Conservation (phyloP, 2,888 invertebrate species). For the Macropis europaea region DNA sequence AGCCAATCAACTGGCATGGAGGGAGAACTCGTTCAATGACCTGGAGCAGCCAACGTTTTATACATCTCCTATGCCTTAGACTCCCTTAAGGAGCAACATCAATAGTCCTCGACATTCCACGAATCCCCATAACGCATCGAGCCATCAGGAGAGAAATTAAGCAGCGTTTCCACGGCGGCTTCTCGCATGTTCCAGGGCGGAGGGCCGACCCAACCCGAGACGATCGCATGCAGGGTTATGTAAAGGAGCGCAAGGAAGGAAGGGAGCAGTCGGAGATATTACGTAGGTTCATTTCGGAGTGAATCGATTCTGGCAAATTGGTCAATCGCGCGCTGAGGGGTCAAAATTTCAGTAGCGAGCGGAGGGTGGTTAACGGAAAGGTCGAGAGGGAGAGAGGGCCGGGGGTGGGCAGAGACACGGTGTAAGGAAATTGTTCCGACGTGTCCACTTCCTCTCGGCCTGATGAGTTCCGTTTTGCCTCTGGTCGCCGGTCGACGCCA, state of each 20-base stretch:
- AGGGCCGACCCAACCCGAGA: background rate
- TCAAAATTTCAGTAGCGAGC: constrained; percentile 64
- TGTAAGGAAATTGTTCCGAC: constrained; percentile 79
- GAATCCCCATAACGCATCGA: no score
- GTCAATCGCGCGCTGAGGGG: constrained; percentile 77
- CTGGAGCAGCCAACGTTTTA: no score
- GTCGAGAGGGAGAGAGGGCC: constrained; percentile 17
- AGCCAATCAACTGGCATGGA: no score
- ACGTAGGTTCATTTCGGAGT: constrained; percentile 70
- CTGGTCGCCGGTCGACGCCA: constrained; percentile 49
- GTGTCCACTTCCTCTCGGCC: constrained; percentile 78
- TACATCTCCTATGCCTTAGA: no score
- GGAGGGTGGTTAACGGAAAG: constrained; percentile 55
- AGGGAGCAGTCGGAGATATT: constrained; percentile 50
- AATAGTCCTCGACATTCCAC: no score
- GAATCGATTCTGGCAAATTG: constrained; percentile 77
- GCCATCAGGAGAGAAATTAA: background rate
- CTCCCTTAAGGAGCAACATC: no score
- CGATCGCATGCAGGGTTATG: constrained; percentile 10
- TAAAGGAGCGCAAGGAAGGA: constrained; percentile 49
- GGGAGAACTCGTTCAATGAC: no score
- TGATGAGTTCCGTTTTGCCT: constrained; percentile 78
- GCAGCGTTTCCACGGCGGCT: background rate
- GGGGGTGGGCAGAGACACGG: constrained; percentile 50
- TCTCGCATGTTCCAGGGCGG: background rate